phyloP scores from a whole-genome alignment of 2,888 invertebrate species.

The Adela reaumurella region DNA sequence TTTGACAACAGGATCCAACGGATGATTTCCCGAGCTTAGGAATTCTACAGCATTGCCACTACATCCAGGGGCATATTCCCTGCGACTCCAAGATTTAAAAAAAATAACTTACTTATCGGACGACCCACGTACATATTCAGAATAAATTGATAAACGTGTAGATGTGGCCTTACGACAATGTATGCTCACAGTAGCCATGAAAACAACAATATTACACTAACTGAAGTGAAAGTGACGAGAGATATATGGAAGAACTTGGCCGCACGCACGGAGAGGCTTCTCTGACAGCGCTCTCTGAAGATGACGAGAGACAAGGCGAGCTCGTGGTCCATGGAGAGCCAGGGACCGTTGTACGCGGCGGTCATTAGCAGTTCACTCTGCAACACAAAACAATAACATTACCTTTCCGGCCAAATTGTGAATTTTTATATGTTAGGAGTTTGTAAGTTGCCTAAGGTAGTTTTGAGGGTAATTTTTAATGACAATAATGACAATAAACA shows the following conservation, averaged over 20 bases:
- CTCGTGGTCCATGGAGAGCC: slow-evolving; percentile 33
- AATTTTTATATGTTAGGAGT: not conserved
- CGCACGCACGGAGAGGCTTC: slow-evolving; percentile 45
- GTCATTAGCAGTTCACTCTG: slow-evolving; percentile 45
- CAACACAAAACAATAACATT: too few relatives aligned
- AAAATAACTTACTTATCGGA: too few relatives aligned
- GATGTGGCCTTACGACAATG: too few relatives aligned
- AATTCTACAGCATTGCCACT: too few relatives aligned
- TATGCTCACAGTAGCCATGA: too few relatives aligned
- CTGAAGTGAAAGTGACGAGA: slow-evolving; percentile 47
- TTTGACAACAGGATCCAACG: too few relatives aligned
- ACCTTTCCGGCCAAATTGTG: slow-evolving; percentile 5
- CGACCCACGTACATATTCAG: too few relatives aligned
- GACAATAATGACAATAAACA: not conserved
- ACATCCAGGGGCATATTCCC: too few relatives aligned
- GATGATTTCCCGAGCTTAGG: too few relatives aligned
- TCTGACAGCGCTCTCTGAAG: slow-evolving; percentile 47
- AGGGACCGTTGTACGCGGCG: slow-evolving; percentile 51
- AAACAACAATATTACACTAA: too few relatives aligned
- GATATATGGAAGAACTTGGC: slow-evolving; percentile 54
- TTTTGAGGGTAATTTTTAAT: not conserved
- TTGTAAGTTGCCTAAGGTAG: not conserved
- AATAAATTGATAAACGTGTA: too few relatives aligned
- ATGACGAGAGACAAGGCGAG: slow-evolving; percentile 36
- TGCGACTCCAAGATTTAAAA: too few relatives aligned